Evolutionary conservation across 2,797 vertebrate genomes (phyloP).

Genomic region (Peromyscus aztecus): DNA sequence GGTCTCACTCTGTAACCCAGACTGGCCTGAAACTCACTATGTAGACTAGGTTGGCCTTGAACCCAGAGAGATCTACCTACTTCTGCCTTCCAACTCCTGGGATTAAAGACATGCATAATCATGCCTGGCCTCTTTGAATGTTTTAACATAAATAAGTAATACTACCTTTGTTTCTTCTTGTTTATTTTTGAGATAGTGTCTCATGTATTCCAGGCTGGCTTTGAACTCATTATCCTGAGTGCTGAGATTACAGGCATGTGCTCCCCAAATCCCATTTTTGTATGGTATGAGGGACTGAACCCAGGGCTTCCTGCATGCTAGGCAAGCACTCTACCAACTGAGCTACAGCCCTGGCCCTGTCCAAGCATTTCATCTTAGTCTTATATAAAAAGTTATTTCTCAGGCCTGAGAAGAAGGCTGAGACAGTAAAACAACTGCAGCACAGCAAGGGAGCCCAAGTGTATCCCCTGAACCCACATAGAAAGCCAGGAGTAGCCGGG

Average conservation of each 20-base stretch:
- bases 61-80: neutral
- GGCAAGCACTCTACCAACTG: neutral
- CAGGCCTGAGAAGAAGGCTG: neutral
- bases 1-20: neutral
- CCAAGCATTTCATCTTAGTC: neutral
- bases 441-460: neutral
- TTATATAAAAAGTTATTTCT: neutral
- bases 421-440: neutral
- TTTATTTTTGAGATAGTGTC: neutral
- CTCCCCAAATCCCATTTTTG: no score
- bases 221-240: neutral
- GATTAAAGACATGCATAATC: neutral
- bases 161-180: neutral
- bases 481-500: neutral
- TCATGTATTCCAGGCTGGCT: neutral
- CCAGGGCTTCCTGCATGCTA: neutral
- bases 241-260: neutral
- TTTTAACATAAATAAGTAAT: neutral
- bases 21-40: neutral
- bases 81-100: neutral
- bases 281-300: no score
- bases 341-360: neutral
- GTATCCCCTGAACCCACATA: neutral
- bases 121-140: neutral
- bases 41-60: neutral